A percentile compares a stretch with the other conserved stretches of the same genome.
These are phyloP conservation scores for Malaclemys terrapin DNA, from an alignment of 2,113 vertebrate species.

Conservation along the genomic window DNA sequence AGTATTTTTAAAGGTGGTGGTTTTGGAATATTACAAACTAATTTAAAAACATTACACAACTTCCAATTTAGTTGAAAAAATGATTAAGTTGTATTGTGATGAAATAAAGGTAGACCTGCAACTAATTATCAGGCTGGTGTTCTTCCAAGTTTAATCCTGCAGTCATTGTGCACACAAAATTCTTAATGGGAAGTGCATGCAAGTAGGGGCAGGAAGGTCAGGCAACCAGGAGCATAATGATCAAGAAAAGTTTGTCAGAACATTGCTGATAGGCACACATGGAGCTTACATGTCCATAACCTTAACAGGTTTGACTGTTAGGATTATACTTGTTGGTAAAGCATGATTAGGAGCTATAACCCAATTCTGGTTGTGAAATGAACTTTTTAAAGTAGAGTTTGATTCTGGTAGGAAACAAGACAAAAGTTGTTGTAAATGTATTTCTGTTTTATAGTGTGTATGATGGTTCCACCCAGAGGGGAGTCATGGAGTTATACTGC, in stretches of 20 bases:
- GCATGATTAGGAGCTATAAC: neutral
- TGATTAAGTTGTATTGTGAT: neutral
- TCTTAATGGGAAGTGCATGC: neutral
- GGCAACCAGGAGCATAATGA: neutral
- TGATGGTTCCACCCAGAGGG: neutral
- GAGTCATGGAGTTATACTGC: neutral
- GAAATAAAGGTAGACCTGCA: neutral
- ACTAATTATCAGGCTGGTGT: neutral
- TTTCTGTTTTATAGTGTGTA: neutral
- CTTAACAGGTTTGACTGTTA: neutral
- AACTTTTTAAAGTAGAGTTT: neutral
- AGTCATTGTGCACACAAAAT: neutral
- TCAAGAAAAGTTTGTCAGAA: neutral
- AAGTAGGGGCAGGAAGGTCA: neutral
- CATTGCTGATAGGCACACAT: neutral
- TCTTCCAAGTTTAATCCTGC: neutral
- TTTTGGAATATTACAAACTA: neutral
- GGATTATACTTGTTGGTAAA: neutral
- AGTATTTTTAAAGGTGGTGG: neutral
- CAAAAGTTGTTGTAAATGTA: neutral
- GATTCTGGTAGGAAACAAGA: neutral
- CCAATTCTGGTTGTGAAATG: neutral
- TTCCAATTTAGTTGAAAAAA: neutral
- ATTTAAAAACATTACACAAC: neutral
- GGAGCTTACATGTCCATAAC: neutral